A percentile compares a stretch with the other conserved stretches of the same genome.
Conservation (phyloP, 2,888 invertebrate genomes). For the Chloroclystis v-ata region DNA sequence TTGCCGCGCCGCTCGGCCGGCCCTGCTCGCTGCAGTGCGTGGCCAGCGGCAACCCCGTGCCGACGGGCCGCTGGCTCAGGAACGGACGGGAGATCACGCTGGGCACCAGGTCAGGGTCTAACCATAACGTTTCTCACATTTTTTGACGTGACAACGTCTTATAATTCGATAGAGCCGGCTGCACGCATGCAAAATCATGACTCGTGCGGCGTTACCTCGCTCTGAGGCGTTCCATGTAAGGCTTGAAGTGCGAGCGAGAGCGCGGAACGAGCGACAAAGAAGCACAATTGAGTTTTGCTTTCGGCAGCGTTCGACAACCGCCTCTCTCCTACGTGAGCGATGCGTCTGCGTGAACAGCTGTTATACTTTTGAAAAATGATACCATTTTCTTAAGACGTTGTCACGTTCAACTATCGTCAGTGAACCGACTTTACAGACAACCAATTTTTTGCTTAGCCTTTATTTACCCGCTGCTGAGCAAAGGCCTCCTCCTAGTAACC, state of each 20-base stretch:
- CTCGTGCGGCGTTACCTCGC: background rate
- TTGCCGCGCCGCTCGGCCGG: conserved; percentile 88
- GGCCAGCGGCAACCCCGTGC: conserved; percentile 92
- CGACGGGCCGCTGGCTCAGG: conserved; percentile 92
- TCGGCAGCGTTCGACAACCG: too few species aligned
- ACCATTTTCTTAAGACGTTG: too few species aligned
- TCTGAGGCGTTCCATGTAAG: background rate
- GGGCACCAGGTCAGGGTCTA: conserved; percentile 81
- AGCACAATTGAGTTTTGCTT: too few species aligned
- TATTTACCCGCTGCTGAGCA: too few species aligned
- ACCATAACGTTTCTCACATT: too few species aligned
- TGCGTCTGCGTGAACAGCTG: too few species aligned
- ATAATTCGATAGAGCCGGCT: too few species aligned
- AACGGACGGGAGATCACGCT: conserved; percentile 93
- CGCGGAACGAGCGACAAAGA: too few species aligned
- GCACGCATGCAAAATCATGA: background rate
- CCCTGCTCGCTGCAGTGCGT: conserved; percentile 90
- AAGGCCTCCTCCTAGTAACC: too few species aligned
- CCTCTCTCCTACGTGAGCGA: too few species aligned
- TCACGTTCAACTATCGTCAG: background rate
- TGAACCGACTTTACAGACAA: background rate
- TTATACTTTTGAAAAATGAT: too few species aligned
- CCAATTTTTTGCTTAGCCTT: too few species aligned
- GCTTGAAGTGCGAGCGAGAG: background rate
- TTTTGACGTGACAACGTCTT: background rate